Evolutionary conservation across 2,113 vertebrate genomes (phyloP), one percentile per base, ranked within the genome.

Genomic region (Asarcornis scutulata): DNA sequence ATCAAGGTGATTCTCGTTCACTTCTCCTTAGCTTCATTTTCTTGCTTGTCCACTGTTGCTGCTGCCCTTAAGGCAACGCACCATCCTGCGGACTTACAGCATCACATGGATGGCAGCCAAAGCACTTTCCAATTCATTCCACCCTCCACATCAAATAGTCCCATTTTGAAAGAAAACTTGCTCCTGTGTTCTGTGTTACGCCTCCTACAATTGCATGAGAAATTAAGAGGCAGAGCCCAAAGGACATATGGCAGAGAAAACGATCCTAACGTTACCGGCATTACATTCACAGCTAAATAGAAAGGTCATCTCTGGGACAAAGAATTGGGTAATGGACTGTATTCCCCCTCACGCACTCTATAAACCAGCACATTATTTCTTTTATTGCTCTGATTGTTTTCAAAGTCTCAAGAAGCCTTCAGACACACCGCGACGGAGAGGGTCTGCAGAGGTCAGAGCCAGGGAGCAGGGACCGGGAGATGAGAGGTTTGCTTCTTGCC

Each of bases 41-140:
- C 52, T 5, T 6, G 14, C 23, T 34, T 17, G 13, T 34, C 6
- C 0, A 46, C 29, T 27, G 32, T 14, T 18, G 27, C 29, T 81
- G 59, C 31, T 73, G 48, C 69, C 48, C 46, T 76, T 6, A 3
- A 32, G 72, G 46, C 44, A 68, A 31, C 0, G 3, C 7, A 4
- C 2, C 40, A 34, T 34, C 72, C 17, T 1, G 4, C 68, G 12
- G 42, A 32, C 6, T 48, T 1, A 21, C 1, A 1, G 31, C 53
- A 32, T 15, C 11, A 3, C 36, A 13, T 0, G 53, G 63, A 13
- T 17, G 63, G 44, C 8, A 38, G 38, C 14, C 17, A 85, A 38
- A 94, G n/a, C 17, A 25, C 8, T 6, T 63, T 56, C 64, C 66
- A 52, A 0, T 3, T 11, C 29, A 16, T 23, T 72, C 81, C 58